Evolutionary conservation across 1,140 invertebrate genomes (phyloP).

Genomic region (Apis cerana): DNA sequence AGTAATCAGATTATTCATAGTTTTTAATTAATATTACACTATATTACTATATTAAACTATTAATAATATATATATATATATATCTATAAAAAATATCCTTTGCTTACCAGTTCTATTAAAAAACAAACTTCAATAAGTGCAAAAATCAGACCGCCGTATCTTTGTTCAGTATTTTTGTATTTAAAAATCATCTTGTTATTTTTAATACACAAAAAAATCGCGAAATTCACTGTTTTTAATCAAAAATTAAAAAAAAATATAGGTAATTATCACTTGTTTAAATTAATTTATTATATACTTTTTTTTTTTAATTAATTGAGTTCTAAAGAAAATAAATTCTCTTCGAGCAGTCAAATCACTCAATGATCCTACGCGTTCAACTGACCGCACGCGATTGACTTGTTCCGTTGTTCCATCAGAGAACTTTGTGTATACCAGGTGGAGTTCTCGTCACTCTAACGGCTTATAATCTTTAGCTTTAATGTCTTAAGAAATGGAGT

Average conservation of each 20-base stretch:
- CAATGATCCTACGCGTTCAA: slow-evolving; percentile 24
- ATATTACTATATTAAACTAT: background rate
- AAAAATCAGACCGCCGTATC: background rate
- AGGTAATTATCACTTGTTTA: no score
- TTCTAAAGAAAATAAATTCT: background rate
- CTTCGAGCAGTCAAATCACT: background rate
- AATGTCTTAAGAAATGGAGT: background rate
- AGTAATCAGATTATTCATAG: background rate
- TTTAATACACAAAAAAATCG: background rate
- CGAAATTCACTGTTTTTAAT: background rate
- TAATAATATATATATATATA: background rate
- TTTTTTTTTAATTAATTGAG: background rate
- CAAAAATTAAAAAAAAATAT: background rate
- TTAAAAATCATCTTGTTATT: background rate
- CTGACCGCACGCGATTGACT: slow-evolving; percentile 35
- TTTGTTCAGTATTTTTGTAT: background rate
- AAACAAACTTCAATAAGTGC: background rate
- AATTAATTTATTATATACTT: no score
- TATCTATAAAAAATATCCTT: background rate
- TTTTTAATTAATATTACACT: background rate
- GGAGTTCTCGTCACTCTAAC: slow-evolving; percentile 12
- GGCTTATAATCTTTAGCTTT: slow-evolving; percentile 6
- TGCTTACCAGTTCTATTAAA: slow-evolving; percentile 12
- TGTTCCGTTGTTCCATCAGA: background rate
- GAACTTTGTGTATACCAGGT: background rate